A percentile compares a stretch with the other conserved stretches of the same genome.
phyloP scores from a whole-genome alignment of 2,113 vertebrate genomes.

The Pitta sordida region DNA sequence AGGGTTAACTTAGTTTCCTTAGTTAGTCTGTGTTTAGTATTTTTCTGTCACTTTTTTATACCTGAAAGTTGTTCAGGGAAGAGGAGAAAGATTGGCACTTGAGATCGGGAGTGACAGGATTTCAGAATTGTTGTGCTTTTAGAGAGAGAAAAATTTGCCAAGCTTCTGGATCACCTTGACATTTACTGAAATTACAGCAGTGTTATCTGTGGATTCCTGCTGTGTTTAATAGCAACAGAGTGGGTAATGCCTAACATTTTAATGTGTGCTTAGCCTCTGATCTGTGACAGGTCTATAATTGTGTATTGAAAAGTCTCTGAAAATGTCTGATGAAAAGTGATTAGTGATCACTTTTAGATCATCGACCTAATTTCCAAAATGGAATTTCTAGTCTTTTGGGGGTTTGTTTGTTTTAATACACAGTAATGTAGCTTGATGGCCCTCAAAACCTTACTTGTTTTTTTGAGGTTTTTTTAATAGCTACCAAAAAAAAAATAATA shows the following conservation, averaged over 20 bases:
- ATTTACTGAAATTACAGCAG: not conserved
- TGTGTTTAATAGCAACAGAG: not conserved
- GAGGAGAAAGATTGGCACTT: not conserved
- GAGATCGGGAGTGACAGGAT: accelerated
- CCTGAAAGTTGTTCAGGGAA: not conserved
- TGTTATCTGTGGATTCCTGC: not conserved
- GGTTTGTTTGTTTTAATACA: not conserved
- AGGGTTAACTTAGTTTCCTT: not conserved
- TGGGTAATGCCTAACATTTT: not conserved
- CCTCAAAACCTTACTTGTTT: not conserved
- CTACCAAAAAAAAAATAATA: not conserved
- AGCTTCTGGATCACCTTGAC: not conserved
- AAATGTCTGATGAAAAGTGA: not conserved
- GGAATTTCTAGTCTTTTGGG: not conserved
- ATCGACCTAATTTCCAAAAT: not conserved
- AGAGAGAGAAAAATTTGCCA: not conserved
- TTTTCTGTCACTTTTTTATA: not conserved
- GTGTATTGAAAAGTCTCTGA: not conserved
- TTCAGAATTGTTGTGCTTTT: not conserved
- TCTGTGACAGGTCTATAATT: not conserved
- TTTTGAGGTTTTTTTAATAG: not conserved
- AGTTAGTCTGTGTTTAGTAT: not conserved
- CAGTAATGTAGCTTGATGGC: not conserved
- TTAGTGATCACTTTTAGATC: not conserved
- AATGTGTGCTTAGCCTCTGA: conserved; percentile 3